A percentile compares a stretch with the other conserved stretches of the same genome.
These are phyloP conservation scores for Numenius arquata DNA, from an alignment of 2,113 vertebrate genomes.

Conservation along the genomic window DNA sequence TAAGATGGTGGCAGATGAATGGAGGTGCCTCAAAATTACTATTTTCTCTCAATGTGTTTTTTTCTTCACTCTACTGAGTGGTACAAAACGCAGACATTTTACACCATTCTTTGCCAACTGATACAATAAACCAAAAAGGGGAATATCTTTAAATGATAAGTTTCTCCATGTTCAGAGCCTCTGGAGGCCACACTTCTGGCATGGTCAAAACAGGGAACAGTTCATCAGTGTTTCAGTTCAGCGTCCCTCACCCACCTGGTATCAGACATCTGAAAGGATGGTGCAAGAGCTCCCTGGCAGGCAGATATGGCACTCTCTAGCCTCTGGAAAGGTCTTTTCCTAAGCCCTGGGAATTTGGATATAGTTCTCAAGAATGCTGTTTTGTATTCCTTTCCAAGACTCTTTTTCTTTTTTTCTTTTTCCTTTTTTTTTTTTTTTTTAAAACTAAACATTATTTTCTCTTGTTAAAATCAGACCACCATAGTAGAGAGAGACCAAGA, in stretches of 20 bases:
- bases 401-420: neutral
- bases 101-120: neutral
- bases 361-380: neutral
- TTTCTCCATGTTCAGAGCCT: neutral
- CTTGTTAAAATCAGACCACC: neutral
- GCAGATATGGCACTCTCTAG: neutral
- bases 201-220: neutral
- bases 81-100: neutral
- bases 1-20: neutral
- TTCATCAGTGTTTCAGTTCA: neutral
- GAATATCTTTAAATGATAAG: neutral
- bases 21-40: neutral
- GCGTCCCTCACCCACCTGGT: neutral
- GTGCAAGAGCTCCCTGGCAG: neutral
- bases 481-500: neutral
- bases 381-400: neutral
- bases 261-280: neutral
- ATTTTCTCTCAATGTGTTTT: neutral
- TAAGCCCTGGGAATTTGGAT: neutral
- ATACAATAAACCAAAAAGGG: neutral
- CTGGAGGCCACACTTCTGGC: neutral
- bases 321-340: neutral
- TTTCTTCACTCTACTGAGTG: neutral
- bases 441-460: neutral
- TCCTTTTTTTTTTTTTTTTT: neutral